Evolutionary conservation across 2,797 vertebrate species (phyloP), one percentile per base, ranked within the genome.

Genomic region (Protonibea diacanthus): DNA sequence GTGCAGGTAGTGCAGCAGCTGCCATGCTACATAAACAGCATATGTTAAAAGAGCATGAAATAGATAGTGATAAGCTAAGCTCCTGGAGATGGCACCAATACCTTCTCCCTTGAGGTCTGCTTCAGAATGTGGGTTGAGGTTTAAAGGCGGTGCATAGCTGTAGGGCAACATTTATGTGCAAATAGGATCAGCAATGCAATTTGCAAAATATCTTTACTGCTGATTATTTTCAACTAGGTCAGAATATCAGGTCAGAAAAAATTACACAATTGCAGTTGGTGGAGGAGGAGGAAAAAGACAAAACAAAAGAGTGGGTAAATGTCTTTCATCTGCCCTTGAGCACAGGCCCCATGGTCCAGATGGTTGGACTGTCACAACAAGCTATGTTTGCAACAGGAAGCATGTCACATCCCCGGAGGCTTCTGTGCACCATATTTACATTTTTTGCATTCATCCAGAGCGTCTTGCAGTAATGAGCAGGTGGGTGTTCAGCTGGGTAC

Each of bases 321-420:
- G 76, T 86, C 86, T 82, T 88, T 90, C 65, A 82, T 71, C 53
- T 80, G 86, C 79, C 90, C 86, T 89, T 91, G 86, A 91, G 82
- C 69, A 20, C 60, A 51, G 67, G 5, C 57, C 61, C 62, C 67
- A 17, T 18, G 21, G 87, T 81, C 73, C 82, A 90, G 88, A 89
- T 86, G 86, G 85, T 68, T 67, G 71, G 57, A 81, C 68, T 29
- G 81, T 76, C 75, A 75, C 6, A 27, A 75, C 79, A 82, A 80
- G 79, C 67, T 65, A 71, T 68, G 78, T 87, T 80, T 73, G 79
- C 73, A 76, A 77, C 61, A 58, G 82, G 44, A 83, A 89, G 74
- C 74, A 53, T 88, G 86, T 76, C 80, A 77, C 65, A 21, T 80
- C 78, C 64, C 73, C 2, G 2, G 68, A 65, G 72, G 57, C 10